Evolutionary conservation across 2,113 vertebrate genomes (phyloP), one percentile per base, ranked within the genome.

Genomic region (Apteryx mantelli): DNA sequence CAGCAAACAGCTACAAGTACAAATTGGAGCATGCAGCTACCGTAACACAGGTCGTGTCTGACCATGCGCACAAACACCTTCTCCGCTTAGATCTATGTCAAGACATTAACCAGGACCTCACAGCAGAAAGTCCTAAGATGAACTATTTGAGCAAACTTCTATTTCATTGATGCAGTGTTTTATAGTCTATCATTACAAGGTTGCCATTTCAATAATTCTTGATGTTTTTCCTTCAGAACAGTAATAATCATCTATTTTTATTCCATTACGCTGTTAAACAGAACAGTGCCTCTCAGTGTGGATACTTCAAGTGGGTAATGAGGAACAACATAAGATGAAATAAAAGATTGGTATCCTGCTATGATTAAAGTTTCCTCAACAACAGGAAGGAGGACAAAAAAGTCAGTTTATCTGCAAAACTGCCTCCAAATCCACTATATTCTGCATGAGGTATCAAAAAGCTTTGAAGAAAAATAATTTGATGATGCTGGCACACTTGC

Each of bases 51-150:
- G 34, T 19, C 69, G 15, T 4, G 88, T 61, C 48, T 34, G 15
- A 56, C 42, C 38, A 61, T 0, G 0, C 3, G 4, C 40, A 20
- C 63, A 26, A 91, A 89, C 18, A 24, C 8, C 36, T 50, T 28
- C 14, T 22, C 46, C 66, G 36, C 84, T 80, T 63, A 81, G 20
- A 75, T 68, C 36, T 79, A 44, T 2, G 1, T 24, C 20, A 65
- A 94, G 44, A 5, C 30, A 80, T 30, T 71, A 55, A 85, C 18
- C 44, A 77, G 78, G 32, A 76, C 1, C 75, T 77, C 66, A 61
- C 22, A 80, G 56, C 48, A 91, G 64, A 9, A 89, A 53, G 50
- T 77, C n/a, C 28, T 3, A 34, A 86, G 25, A 20, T 38, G 11
- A 85, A 71, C 25, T 65, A 32, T 69, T 56, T 44, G 34, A 77